A percentile compares a stretch with the other conserved stretches of the same genome.
Conservation (phyloP, 1,140 invertebrate genomes). For the Anoplolepis gracilipes region DNA sequence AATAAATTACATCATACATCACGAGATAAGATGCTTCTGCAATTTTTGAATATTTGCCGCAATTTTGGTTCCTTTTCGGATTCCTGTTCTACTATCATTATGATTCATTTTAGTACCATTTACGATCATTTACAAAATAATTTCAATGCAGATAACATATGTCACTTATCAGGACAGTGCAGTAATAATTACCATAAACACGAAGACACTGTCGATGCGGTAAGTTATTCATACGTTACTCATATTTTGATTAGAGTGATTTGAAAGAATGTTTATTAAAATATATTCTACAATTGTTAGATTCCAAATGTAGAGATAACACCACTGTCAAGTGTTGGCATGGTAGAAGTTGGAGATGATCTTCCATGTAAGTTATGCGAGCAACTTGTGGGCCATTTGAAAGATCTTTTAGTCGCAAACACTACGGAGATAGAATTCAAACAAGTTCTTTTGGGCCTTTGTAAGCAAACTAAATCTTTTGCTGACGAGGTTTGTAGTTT, state of each 20-base stretch:
- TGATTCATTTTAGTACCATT: slow-evolving; percentile 91
- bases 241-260: background rate
- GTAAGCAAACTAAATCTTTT: slow-evolving; percentile 91
- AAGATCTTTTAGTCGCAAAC: slow-evolving; percentile 93
- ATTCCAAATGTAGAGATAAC: slow-evolving; percentile 86
- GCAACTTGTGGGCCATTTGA: slow-evolving; percentile 92
- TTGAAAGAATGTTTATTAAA: background rate
- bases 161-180: slow-evolving; percentile 92
- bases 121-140: slow-evolving; percentile 88
- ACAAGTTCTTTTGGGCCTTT: slow-evolving; percentile 91
- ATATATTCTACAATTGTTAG: slow-evolving; percentile 59
- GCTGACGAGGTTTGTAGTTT: slow-evolving; percentile 81
- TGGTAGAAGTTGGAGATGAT: slow-evolving; percentile 88
- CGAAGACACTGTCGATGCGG: slow-evolving; percentile 85
- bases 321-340: slow-evolving; percentile 86
- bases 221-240: slow-evolving; percentile 67
- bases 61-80: slow-evolving; percentile 91
- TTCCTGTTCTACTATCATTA: slow-evolving; percentile 90
- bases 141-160: slow-evolving; percentile 89
- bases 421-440: slow-evolving; percentile 94
- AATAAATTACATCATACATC: slow-evolving; percentile 78
- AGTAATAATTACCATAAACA: slow-evolving; percentile 88
- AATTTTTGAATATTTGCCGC: slow-evolving; percentile 86
- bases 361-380: slow-evolving; percentile 94
- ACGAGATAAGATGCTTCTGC: slow-evolving; percentile 74